Conservation (phyloP, 1,140 invertebrate species). For the Harpegnathos saltator region DNA sequence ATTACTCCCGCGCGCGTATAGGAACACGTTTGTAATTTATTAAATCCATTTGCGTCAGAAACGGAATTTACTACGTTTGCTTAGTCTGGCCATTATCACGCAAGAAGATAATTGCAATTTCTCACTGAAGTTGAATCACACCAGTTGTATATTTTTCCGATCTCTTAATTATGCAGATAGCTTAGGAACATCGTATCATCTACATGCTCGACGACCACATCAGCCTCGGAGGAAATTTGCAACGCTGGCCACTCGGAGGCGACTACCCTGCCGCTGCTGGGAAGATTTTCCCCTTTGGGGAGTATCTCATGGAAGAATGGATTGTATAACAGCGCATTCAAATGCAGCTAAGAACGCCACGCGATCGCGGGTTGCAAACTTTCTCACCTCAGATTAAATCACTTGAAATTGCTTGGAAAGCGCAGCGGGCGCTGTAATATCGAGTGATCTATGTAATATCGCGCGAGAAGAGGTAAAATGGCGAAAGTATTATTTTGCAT, state of each 20-base stretch:
- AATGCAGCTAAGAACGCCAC: neutral
- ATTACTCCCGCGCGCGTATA: too few relatives aligned
- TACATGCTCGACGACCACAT: too few relatives aligned
- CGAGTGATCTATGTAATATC: conserved; percentile 43
- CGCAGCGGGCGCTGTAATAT: conserved; percentile 23
- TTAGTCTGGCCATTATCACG: too few relatives aligned
- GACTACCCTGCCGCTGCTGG: neutral
- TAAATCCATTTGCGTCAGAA: too few relatives aligned
- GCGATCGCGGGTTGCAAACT: conserved; percentile 22
- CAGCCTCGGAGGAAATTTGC: neutral
- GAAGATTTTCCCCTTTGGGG: neutral
- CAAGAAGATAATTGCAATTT: too few relatives aligned
- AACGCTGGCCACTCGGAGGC: neutral
- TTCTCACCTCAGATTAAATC: conserved; percentile 43
- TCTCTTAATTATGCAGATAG: too few relatives aligned
- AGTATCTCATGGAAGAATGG: neutral
- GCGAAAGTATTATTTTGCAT: conserved; percentile 50
- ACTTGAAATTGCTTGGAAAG: conserved; percentile 45
- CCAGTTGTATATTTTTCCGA: too few relatives aligned
- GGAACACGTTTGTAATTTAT: too few relatives aligned
- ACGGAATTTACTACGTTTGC: too few relatives aligned
- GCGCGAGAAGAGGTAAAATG: conserved; percentile 29
- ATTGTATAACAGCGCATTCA: conserved; percentile 12
- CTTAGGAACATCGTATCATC: too few relatives aligned
- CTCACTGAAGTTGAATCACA: too few relatives aligned